phyloP scores from a whole-genome alignment of 2,888 invertebrate species.

The Eilema griseolum region DNA sequence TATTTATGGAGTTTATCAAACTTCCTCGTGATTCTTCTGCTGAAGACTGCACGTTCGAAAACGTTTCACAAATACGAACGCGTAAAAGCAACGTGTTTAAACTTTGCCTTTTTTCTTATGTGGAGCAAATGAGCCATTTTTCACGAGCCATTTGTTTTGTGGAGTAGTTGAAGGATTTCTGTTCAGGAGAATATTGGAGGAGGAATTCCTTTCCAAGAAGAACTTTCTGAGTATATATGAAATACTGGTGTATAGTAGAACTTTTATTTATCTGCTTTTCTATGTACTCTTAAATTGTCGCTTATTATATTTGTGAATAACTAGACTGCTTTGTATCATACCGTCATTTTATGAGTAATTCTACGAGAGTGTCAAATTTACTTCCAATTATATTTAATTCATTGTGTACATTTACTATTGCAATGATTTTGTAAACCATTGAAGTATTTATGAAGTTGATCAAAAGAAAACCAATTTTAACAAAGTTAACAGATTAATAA shows the following conservation, averaged over 20 bases:
- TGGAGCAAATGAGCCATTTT: slow-evolving; percentile 32
- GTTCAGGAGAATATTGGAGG: slow-evolving; percentile 7
- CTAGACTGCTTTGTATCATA: no score
- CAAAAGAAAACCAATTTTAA: no score
- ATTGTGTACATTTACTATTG: no score
- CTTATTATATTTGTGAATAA: no score
- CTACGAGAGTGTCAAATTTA: no score
- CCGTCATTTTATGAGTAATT: no score
- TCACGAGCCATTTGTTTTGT: slow-evolving; percentile 28
- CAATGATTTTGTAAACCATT: no score
- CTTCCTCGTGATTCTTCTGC: slow-evolving; percentile 24
- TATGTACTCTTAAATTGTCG: no score
- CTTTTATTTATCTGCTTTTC: not conserved
- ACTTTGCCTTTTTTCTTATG: slow-evolving; percentile 33
- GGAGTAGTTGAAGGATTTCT: slow-evolving; percentile 23
- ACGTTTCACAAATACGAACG: slow-evolving; percentile 34
- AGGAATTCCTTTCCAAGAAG: slow-evolving; percentile 9
- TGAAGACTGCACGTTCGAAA: slow-evolving; percentile 28
- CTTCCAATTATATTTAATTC: no score
- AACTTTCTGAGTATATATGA: slow-evolving; percentile 4
- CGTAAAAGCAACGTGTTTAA: slow-evolving; percentile 28
- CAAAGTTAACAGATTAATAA: no score
- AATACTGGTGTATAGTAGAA: not conserved
- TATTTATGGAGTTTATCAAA: slow-evolving; percentile 19
- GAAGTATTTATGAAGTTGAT: not conserved